A percentile compares a stretch with the other conserved stretches of the same genome.
These are phyloP conservation scores for Glaucopsyche alexis DNA, from an alignment of 2,888 invertebrate genomes.

Conservation along the genomic window DNA sequence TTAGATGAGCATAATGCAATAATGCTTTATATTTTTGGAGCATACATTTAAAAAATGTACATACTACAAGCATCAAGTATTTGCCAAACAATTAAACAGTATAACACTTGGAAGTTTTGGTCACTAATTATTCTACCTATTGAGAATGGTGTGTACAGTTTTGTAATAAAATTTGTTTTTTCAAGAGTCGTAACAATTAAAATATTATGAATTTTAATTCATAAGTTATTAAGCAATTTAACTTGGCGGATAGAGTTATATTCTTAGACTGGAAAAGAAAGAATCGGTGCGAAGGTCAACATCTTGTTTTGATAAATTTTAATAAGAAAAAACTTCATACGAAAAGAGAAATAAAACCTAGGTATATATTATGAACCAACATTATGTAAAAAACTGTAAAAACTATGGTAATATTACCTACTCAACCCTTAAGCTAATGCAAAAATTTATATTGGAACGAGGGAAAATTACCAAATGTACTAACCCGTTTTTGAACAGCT, in stretches of 20 bases:
- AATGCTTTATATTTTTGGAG: too few relatives aligned
- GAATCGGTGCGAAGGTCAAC: conserved; percentile 39
- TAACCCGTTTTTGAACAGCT: conserved; percentile 57
- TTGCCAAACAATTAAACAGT: too few relatives aligned
- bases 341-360: background rate
- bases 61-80: too few relatives aligned
- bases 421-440: conserved; percentile 17
- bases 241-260: conserved; percentile 22
- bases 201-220: background rate
- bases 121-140: too few relatives aligned
- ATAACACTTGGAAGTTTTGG: too few relatives aligned
- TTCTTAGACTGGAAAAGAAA: conserved; percentile 33
- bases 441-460: conserved; percentile 16
- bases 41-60: too few relatives aligned
- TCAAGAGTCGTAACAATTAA: too few relatives aligned
- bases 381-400: background rate
- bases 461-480: conserved; percentile 39
- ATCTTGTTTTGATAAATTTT: conserved; percentile 33
- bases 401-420: background rate
- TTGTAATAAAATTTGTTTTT: too few relatives aligned
- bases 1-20: too few relatives aligned
- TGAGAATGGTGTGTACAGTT: too few relatives aligned
- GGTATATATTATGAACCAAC: background rate
- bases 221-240: conserved; percentile 21
- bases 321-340: background rate